Evolutionary conservation across 1,140 invertebrate species (phyloP).

Genomic region (Caerostris extrusa): DNA sequence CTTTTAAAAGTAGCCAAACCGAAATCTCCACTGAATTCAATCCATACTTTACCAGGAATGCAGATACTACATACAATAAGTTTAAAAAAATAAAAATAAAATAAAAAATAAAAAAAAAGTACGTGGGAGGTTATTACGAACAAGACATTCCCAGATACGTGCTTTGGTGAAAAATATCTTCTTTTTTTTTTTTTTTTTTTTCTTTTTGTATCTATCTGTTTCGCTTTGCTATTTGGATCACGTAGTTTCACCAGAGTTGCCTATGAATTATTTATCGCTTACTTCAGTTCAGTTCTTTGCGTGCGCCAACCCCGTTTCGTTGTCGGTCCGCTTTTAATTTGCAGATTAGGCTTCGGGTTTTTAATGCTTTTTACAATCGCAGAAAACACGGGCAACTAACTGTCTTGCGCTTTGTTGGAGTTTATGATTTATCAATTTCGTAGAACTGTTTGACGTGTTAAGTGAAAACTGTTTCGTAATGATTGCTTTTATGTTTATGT

Average conservation of each 20-base stretch:
- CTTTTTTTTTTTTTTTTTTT: slow-evolving; percentile 44
- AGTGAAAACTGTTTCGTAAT: not conserved
- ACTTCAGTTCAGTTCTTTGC: not conserved
- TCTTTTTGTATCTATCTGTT: slow-evolving; percentile 39
- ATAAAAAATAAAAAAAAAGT: slow-evolving; percentile 1
- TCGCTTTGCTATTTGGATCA: slow-evolving; percentile 31
- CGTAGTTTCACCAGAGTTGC: slow-evolving; percentile 1
- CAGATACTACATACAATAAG: slow-evolving; percentile 21
- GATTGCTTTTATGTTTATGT: not conserved
- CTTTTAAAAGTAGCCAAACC: not conserved
- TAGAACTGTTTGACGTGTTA: not conserved
- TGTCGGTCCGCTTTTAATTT: slow-evolving; percentile 56
- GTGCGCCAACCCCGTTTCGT: not conserved
- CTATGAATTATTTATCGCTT: slow-evolving; percentile 57
- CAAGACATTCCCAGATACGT: slow-evolving; percentile 50
- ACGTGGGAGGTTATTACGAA: slow-evolving; percentile 52
- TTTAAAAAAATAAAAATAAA: not conserved
- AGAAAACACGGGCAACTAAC: not conserved
- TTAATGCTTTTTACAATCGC: slow-evolving; percentile 12
- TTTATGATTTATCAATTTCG: slow-evolving; percentile 35
- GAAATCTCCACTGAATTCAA: not conserved
- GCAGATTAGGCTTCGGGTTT: slow-evolving; percentile 42
- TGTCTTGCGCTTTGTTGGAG: not conserved
- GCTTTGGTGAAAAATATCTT: slow-evolving; percentile 26
- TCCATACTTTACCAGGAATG: slow-evolving; percentile 5